Percentiles rank a stretch among this genome's conserved stretches.
Conservation (phyloP, 2,113 vertebrate species). For the Prunella himalayana region DNA sequence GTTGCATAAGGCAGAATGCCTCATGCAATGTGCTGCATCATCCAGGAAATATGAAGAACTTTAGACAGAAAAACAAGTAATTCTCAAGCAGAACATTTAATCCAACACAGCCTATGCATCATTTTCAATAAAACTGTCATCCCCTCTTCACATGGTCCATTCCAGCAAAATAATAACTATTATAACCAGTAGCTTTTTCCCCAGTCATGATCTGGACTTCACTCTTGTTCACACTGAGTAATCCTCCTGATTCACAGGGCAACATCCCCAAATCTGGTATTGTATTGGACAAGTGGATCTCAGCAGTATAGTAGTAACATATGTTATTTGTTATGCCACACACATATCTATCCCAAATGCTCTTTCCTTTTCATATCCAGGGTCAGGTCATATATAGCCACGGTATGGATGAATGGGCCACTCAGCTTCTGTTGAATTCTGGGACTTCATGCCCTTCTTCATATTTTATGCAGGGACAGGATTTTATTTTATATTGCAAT, state of each 20-base stretch:
- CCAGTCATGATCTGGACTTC: background rate
- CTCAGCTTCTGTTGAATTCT: background rate
- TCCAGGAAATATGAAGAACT: background rate
- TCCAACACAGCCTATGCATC: background rate
- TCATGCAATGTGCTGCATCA: background rate
- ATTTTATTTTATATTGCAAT: background rate
- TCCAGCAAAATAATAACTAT: background rate
- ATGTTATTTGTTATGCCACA: background rate
- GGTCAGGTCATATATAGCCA: too few relatives aligned
- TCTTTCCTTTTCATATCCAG: background rate
- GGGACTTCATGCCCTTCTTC: background rate
- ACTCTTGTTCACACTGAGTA: background rate
- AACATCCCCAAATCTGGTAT: background rate
- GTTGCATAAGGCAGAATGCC: conserved; percentile 9
- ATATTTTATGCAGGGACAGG: background rate
- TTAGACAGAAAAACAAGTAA: background rate
- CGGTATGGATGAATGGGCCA: background rate
- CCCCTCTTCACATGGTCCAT: background rate
- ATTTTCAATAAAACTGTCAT: background rate
- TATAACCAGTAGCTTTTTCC: background rate
- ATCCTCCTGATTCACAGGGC: background rate
- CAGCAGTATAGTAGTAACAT: background rate
- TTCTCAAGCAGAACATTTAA: background rate
- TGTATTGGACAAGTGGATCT: background rate
- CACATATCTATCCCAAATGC: background rate